Percentiles rank a stretch among this genome's conserved stretches.
Conservation (phyloP, 2,888 invertebrate genomes). For the Tuberolachnus salignus region DNA sequence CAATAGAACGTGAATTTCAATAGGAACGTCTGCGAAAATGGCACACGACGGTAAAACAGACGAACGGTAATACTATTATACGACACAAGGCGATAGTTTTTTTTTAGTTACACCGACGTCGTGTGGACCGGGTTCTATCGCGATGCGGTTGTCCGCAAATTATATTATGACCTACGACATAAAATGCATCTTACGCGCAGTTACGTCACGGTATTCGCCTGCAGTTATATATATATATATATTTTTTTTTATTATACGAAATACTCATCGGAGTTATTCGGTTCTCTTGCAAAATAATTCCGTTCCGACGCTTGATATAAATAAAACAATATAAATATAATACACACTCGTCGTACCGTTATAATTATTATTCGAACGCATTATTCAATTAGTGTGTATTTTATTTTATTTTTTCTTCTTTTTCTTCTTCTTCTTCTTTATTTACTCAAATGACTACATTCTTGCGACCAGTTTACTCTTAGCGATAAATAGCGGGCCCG, state of each 20-base stretch:
- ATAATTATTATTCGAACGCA: background rate
- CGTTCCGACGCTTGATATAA: background rate
- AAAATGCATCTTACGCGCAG: background rate
- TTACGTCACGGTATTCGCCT: background rate
- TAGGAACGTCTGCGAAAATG: too few relatives aligned
- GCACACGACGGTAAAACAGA: too few relatives aligned
- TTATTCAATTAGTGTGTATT: background rate
- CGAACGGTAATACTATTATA: too few relatives aligned
- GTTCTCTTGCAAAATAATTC: slow-evolving; percentile 40
- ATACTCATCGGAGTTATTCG: too few relatives aligned
- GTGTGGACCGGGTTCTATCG: too few relatives aligned
- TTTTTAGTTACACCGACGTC: too few relatives aligned
- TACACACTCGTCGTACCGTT: slow-evolving; percentile 33
- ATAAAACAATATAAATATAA: too few relatives aligned
- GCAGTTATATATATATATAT: slow-evolving; percentile 22
- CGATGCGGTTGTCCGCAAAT: too few relatives aligned
- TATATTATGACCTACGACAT: too few relatives aligned
- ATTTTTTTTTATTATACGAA: too few relatives aligned
- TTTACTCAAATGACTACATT: slow-evolving; percentile 44
- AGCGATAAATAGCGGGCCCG: background rate
- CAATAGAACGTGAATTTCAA: too few relatives aligned
- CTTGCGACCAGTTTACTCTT: slow-evolving; percentile 38
- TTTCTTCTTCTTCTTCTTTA: background rate
- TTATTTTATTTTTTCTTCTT: background rate
- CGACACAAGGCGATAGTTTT: too few relatives aligned